Conservation (phyloP, 2,888 invertebrate species). For the Blastobasis lacticolella region DNA sequence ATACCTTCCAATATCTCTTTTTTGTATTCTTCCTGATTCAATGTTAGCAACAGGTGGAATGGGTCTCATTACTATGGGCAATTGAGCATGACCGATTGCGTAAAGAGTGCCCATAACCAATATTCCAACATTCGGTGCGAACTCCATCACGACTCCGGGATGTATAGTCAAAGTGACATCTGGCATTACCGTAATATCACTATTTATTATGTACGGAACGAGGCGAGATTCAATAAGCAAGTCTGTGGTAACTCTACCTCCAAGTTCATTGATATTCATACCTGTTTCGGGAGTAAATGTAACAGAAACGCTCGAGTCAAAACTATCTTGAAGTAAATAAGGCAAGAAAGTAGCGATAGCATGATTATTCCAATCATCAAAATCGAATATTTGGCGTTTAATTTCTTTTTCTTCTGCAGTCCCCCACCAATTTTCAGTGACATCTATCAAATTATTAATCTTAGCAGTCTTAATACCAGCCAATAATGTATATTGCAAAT, state of each 20-base stretch:
- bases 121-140: conserved; percentile 96
- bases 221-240: conserved; percentile 76
- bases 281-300: conserved; percentile 74
- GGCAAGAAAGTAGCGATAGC: conserved; percentile 94
- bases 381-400: conserved; percentile 92
- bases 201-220: conserved; percentile 84
- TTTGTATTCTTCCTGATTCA: conserved; percentile 50
- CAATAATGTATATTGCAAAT: conserved; percentile 90
- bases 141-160: conserved; percentile 93
- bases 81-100: conserved; percentile 84
- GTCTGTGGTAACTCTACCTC: conserved; percentile 83
- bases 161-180: conserved; percentile 88
- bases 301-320: conserved; percentile 84
- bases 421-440: conserved; percentile 98
- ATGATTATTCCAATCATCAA: conserved; percentile 99
- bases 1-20: conserved; percentile 53
- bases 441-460: conserved; percentile 89
- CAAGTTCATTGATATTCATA: conserved; percentile 79
- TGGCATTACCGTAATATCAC: conserved; percentile 98
- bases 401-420: conserved; percentile 82
- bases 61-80: conserved; percentile 87
- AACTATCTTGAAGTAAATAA: conserved; percentile 84
- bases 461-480: conserved; percentile 94
- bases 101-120: conserved; percentile 92
- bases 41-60: conserved; percentile 42